Evolutionary conservation across 2,113 vertebrate species (phyloP).

Genomic region (Pycnonotus jocosus): DNA sequence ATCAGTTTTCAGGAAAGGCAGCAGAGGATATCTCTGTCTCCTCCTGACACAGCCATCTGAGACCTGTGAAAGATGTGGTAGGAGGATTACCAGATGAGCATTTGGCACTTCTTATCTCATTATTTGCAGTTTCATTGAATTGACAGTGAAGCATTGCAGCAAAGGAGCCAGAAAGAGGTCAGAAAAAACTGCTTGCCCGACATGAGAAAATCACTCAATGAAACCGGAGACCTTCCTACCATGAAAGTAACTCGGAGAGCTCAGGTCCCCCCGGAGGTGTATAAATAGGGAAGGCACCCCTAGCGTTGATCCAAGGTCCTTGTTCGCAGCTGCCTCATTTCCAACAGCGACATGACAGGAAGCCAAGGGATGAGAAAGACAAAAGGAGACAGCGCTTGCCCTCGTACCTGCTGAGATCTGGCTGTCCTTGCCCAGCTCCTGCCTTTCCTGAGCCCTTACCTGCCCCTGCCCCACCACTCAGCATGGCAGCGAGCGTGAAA

Average conservation of each 20-base stretch:
- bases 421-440: background rate
- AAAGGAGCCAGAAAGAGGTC: background rate
- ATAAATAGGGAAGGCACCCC: background rate
- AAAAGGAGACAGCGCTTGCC: rapidly evolving
- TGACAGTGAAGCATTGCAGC: background rate
- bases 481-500: background rate
- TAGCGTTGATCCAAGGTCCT: background rate
- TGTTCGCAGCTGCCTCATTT: background rate
- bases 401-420: background rate
- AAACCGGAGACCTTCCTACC: background rate
- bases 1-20: background rate
- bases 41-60: background rate
- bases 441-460: background rate
- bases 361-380: background rate
- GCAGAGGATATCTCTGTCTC: background rate
- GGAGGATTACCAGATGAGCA: background rate
- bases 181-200: background rate
- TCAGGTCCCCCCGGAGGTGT: background rate
- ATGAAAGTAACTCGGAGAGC: background rate
- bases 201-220: background rate
- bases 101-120: background rate
- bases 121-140: background rate
- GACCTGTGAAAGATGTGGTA: background rate
- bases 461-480: background rate
- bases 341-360: background rate